These are phyloP conservation scores for Synodontis membranacea DNA, from an alignment of 2,113 vertebrate species.

Conservation along the genomic window DNA sequence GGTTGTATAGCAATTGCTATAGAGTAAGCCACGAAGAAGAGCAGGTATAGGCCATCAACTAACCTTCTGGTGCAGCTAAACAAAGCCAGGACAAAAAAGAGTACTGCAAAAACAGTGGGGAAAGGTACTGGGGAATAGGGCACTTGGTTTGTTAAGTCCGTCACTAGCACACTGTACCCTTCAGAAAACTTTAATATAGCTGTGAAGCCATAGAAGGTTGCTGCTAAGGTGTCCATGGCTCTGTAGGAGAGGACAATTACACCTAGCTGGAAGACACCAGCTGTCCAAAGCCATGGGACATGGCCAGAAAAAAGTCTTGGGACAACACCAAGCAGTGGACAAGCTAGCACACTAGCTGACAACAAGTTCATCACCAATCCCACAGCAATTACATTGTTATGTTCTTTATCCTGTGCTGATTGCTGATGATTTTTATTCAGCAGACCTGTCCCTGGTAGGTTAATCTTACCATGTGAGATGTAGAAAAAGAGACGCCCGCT, in stretches of 20 bases:
- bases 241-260: slow-evolving; percentile 78
- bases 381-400: slow-evolving; percentile 48
- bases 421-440: slow-evolving; percentile 47
- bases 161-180: slow-evolving; percentile 76
- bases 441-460: slow-evolving; percentile 67
- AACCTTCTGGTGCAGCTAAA: slow-evolving; percentile 75
- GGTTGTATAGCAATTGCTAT: slow-evolving; percentile 76
- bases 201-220: slow-evolving; percentile 79
- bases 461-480: slow-evolving; percentile 66
- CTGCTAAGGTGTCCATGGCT: slow-evolving; percentile 70
- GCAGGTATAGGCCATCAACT: slow-evolving; percentile 74
- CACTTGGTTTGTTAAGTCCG: slow-evolving; percentile 57
- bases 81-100: slow-evolving; percentile 76
- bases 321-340: slow-evolving; percentile 78
- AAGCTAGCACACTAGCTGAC: slow-evolving; percentile 77
- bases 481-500: slow-evolving; percentile 69
- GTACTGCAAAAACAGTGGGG: slow-evolving; percentile 76
- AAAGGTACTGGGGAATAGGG: slow-evolving; percentile 69
- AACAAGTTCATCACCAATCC: slow-evolving; percentile 81
- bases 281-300: slow-evolving; percentile 86
- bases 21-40: slow-evolving; percentile 78
- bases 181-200: slow-evolving; percentile 77
- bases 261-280: slow-evolving; percentile 77
- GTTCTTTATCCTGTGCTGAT: slow-evolving; percentile 33
- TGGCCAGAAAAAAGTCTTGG: slow-evolving; percentile 71